Conservation (phyloP, 2,113 vertebrate genomes). For the Scartelaos histophorus region DNA sequence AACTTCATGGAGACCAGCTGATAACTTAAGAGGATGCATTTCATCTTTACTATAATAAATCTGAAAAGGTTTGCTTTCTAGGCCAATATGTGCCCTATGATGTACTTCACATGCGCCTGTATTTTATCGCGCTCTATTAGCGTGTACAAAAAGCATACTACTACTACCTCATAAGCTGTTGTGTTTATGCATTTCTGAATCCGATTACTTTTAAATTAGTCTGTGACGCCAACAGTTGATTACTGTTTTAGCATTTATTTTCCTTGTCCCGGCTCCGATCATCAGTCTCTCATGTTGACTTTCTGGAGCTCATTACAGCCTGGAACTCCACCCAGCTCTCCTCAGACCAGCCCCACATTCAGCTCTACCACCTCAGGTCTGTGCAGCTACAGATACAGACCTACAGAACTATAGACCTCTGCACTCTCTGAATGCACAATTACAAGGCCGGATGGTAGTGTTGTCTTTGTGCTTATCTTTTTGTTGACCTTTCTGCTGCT, state of each 20-base stretch:
- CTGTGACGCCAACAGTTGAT: neutral
- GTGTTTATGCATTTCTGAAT: no score
- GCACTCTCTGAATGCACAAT: neutral
- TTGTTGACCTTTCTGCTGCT: neutral
- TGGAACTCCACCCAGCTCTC: constrained; percentile 28
- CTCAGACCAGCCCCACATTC: neutral
- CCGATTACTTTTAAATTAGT: neutral
- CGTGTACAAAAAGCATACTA: no score
- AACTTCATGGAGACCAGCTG: no score
- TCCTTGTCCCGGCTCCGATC: neutral
- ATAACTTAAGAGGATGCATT: no score
- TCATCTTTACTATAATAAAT: no score
- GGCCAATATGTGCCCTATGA: no score
- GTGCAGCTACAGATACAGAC: neutral
- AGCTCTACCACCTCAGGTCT: neutral
- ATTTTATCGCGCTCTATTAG: no score
- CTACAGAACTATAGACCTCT: no score
- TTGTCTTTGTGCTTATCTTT: neutral
- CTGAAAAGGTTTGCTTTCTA: no score
- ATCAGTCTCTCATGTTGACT: neutral
- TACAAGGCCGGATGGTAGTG: neutral
- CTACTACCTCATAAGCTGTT: no score
- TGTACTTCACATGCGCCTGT: no score
- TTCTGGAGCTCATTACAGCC: constrained; percentile 13
- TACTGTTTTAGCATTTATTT: neutral